Evolutionary conservation across 1,140 invertebrate genomes (phyloP), one percentile per base, ranked within the genome.

Genomic region (Hycleus cichorii): DNA sequence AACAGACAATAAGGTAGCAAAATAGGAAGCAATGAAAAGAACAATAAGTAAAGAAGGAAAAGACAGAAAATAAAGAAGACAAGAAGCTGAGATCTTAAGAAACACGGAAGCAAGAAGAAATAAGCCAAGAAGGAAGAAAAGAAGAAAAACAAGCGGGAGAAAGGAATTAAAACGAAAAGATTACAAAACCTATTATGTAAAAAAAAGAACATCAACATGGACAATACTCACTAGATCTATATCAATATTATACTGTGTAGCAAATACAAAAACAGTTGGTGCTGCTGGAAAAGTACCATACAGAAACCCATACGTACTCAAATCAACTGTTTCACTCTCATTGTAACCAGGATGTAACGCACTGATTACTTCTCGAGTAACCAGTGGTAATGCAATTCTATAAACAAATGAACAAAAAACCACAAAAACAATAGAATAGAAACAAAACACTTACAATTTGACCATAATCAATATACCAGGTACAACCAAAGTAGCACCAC

Each of bases 201-300:
- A n/a, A 18, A 18, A 18, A 18, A 18, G 18, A 18, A 1, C 9
- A 42, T 8, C 40, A 42, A 42, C 9, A 10, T 42, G 2, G 6
- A 9, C 18, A 18, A 44, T 40, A 74, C 78, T 80, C 77, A 92
- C 88, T 77, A 95, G 77, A 76, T 96, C 91, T 62, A 90, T 81
- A 71, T 90, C 91, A 8, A 94, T 68, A 61, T 87, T 83, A 72
- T 95, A 97, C 54, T 92, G 84, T 39, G 88, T 84, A 2, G 94
- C 92, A 75, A 95, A 95, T 5, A 98, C 90, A 75, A 96, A 97
- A 4, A 95, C 89, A 42, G 91, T 91, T 0, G 95, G 95, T 26
- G 95, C 94, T 39, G 93, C 87, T 1, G 95, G 95, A 73, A 97
- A 91, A 1, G 93, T 97, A 49, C 95, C 95, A 75, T 98, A 98